Conservation (phyloP, 2,113 vertebrate species). For the Puffinus mauretanicus region DNA sequence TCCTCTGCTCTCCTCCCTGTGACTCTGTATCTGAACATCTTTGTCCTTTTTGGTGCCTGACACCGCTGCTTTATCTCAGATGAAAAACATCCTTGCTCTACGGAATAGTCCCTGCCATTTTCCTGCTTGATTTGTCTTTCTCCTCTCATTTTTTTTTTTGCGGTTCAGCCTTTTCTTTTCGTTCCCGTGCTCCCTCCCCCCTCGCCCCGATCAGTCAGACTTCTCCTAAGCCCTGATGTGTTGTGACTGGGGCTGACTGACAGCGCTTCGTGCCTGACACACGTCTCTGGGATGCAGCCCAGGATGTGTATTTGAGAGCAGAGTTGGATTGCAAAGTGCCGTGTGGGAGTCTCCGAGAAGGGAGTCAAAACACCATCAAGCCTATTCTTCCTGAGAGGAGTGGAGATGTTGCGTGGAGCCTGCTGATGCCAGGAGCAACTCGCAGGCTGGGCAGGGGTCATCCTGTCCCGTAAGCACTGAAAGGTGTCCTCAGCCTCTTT, state of each 20-base stretch:
- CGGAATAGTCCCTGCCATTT: slow-evolving; percentile 5
- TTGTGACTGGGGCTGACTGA: slow-evolving; percentile 73
- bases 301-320: slow-evolving; percentile 57
- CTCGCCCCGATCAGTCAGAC: neutral
- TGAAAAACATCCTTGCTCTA: neutral
- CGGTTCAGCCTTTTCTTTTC: slow-evolving; percentile 30
- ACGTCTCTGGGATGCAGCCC: slow-evolving; percentile 55
- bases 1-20: neutral
- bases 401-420: neutral
- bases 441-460: neutral
- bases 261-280: slow-evolving; percentile 55
- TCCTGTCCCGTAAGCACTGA: neutral
- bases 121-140: slow-evolving; percentile 10
- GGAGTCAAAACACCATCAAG: slow-evolving; percentile 68
- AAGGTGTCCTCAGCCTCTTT: neutral
- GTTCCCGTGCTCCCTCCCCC: neutral
- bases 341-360: slow-evolving; percentile 60
- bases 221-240: slow-evolving; percentile 58
- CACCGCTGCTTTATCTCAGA: neutral
- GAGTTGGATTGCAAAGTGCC: slow-evolving; percentile 56
- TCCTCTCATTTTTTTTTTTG: neutral
- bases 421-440: neutral
- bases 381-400: slow-evolving; percentile 10
- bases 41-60: neutral
- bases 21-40: neutral